Evolutionary conservation across 1,140 invertebrate genomes (phyloP).

Genomic region (Cephus cinctus): DNA sequence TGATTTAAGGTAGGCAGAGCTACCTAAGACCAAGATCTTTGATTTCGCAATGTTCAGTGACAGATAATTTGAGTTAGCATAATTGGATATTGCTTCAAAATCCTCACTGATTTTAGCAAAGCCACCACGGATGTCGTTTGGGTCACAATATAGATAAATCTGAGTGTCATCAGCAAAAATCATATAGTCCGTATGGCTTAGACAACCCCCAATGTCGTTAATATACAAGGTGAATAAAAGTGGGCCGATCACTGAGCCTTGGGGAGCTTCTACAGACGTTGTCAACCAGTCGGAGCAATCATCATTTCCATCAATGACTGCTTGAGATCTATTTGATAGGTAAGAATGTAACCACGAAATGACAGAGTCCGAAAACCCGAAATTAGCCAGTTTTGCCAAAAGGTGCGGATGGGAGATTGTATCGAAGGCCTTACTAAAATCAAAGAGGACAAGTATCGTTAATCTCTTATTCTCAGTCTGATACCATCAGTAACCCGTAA

Average conservation of each 20-base stretch:
- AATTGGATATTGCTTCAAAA: background rate
- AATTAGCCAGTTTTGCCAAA: background rate
- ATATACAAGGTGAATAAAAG: no score
- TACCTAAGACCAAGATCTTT: background rate
- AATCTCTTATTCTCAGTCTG: background rate
- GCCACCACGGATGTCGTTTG: no score
- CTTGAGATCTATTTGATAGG: background rate
- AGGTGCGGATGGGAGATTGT: background rate
- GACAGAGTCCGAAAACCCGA: background rate
- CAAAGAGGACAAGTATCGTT: background rate
- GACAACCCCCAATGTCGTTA: no score
- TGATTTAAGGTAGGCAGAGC: background rate
- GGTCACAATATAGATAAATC: no score
- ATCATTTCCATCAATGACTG: background rate
- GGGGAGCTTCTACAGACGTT: background rate
- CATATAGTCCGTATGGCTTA: background rate
- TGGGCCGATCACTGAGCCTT: no score
- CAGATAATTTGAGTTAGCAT: background rate
- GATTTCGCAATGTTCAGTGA: background rate
- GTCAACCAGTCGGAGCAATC: background rate
- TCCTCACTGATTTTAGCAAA: background rate
- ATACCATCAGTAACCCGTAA: background rate
- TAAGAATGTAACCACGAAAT: background rate
- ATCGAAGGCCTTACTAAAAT: background rate
- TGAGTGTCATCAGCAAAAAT: no score